Base-by-base conservation (phyloP, 2,113 vertebrate species). In the Seriola dumerili region DNA sequence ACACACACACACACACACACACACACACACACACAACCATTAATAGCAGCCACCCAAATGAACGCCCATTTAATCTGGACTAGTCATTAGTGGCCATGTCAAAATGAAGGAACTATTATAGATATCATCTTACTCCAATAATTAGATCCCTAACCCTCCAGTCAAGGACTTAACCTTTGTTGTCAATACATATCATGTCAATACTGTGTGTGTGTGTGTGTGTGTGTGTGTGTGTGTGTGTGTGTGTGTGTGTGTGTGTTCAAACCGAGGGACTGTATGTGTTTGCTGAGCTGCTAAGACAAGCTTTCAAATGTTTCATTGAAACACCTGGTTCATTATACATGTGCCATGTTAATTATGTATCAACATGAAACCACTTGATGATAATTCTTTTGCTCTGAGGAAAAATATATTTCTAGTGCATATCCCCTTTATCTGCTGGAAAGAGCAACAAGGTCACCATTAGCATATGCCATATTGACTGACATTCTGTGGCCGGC, bases 401-500 rank as follows among this genome's bases (percentile, higher is more conserved):
- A 71, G n/a, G 13, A 16, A 61, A 52, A 78, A 8, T 68, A 23
- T 1, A 25, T 50, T 42, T 16, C 4, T 50, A 5, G 19, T 42
- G 17, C 21, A 5, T 5, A 11, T 58, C 9, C 0, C 11, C 42
- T 44, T 32, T 66, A 14, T 78, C 21, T 55, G 8, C 64, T 9
- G 8, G 29, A 70, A 19, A 80, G 46, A 52, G 42, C 38, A 71
- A 21, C 74, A 71, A 70, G 55, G 54, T 84, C 74, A 69, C 23
- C 29, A 62, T 85, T 68, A 80, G 21, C 87, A 78, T 63, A 40
- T 25, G 42, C 14, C n/a, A n/a, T 86, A 80, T 68, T 76, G 83
- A 82, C 38, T 72, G 69, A 85, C 48, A 65, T 34, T 8, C 52
- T 55, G 72, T 69, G 55, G 50, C 54, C 9, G 9, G 64, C 0